phyloP scores from a whole-genome alignment of 2,113 vertebrate species.

The Hippocampus abdominalis region DNA sequence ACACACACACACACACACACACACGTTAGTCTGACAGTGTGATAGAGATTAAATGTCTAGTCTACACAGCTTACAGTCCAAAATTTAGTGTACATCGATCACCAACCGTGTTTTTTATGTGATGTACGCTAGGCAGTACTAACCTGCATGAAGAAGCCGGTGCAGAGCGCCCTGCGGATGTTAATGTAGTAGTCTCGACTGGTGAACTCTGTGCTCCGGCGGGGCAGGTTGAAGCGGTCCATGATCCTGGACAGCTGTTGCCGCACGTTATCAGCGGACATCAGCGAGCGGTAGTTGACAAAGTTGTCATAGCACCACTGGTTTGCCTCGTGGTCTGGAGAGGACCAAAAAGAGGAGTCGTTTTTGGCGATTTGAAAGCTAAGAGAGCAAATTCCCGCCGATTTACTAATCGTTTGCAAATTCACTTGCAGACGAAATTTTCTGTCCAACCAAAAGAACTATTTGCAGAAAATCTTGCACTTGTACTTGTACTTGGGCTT shows the following conservation, averaged over 20 bases:
- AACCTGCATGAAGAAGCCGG: constrained; percentile 99
- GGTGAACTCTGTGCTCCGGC: constrained; percentile 97
- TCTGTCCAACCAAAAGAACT: no score
- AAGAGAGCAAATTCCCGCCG: no score
- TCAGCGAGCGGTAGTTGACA: constrained; percentile 98
- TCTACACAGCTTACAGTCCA: no score
- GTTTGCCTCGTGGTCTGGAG: constrained; percentile 93
- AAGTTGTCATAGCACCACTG: constrained; percentile 99
- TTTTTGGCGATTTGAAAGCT: background rate
- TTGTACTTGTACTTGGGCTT: no score
- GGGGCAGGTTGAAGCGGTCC: constrained; percentile 98
- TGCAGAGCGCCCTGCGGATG: constrained; percentile 96
- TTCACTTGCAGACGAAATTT: no score
- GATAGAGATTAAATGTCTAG: no score
- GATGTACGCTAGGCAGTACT: background rate
- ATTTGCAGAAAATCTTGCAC: no score
- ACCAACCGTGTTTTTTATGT: background rate
- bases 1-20: no score
- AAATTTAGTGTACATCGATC: no score
- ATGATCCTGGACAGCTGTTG: constrained; percentile 99
- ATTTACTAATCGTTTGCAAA: background rate
- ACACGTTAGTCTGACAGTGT: no score
- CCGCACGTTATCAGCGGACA: constrained; percentile 99
- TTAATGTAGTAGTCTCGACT: constrained; percentile 99
- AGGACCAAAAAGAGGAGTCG: background rate